Conservation (phyloP, 2,113 vertebrate species). For the Pogonocichla stellata region DNA sequence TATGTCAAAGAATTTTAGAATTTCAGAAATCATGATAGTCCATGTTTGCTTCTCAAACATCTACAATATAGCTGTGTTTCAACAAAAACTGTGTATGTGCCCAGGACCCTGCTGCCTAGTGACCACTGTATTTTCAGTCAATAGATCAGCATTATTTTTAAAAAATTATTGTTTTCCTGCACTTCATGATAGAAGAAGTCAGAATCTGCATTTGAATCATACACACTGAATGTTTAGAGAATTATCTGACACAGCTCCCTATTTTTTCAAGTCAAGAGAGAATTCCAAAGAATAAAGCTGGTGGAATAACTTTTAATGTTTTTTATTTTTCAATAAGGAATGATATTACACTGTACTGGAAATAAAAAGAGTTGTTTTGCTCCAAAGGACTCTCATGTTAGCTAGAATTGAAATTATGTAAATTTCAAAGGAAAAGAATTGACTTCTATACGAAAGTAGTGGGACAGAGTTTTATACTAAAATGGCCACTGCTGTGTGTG, state of each 20-base stretch:
- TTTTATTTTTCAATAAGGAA: neutral
- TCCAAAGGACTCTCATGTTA: neutral
- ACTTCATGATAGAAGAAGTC: neutral
- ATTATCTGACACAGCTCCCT: neutral
- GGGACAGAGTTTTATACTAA: neutral
- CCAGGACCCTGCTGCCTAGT: neutral
- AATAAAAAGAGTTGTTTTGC: neutral
- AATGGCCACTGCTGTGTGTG: neutral
- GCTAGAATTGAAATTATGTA: fast-evolving
- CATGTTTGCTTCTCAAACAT: neutral
- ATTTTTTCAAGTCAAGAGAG: neutral
- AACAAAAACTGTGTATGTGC: neutral
- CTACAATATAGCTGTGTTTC: neutral
- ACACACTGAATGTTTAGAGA: neutral
- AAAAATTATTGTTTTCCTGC: neutral
- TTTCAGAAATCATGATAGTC: neutral
- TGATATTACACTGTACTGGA: neutral
- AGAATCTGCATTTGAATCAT: neutral
- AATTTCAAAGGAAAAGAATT: neutral
- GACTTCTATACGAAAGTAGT: neutral
- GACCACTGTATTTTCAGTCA: neutral
- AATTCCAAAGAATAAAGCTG: neutral
- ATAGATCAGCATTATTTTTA: neutral
- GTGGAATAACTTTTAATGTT: fast-evolving
- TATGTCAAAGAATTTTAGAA: neutral